phyloP scores from a whole-genome alignment of 2,888 invertebrate genomes.

The Rhopalosiphum nymphaeae region DNA sequence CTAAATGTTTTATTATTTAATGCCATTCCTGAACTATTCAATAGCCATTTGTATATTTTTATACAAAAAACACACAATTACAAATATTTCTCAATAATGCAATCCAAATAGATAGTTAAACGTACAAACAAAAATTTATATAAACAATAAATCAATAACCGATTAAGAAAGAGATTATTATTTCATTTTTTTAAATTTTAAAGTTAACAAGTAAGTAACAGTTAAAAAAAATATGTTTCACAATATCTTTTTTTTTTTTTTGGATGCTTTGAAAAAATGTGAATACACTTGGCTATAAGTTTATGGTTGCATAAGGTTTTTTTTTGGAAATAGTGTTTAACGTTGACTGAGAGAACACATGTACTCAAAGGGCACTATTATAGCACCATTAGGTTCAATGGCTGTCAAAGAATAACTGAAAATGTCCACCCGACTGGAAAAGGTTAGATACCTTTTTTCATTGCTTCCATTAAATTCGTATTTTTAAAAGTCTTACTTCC shows the following conservation, averaged over 20 bases:
- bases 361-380: constrained; percentile 17
- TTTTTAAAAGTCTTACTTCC: constrained; percentile 29
- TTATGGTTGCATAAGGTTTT: constrained; percentile 19
- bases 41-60: neutral
- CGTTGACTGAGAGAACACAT: constrained; percentile 15
- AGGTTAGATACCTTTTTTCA: constrained; percentile 36
- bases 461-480: constrained; percentile 17
- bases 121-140: neutral
- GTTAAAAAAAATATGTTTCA: neutral
- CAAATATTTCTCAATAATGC: neutral
- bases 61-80: neutral
- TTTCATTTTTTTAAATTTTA: neutral
- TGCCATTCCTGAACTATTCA: neutral
- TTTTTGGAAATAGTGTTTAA: constrained; percentile 28
- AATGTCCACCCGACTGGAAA: constrained; percentile 44
- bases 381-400: constrained; percentile 46
- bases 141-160: neutral
- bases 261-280: neutral
- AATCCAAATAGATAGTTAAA: neutral
- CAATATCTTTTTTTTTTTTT: neutral
- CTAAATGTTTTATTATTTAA: neutral
- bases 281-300: neutral
- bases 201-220: neutral
- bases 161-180: neutral
- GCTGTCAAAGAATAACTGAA: constrained; percentile 47